A percentile compares a stretch with the other conserved stretches of the same genome.
Conservation (phyloP, 1,140 invertebrate species). For the Platyura marginata region DNA sequence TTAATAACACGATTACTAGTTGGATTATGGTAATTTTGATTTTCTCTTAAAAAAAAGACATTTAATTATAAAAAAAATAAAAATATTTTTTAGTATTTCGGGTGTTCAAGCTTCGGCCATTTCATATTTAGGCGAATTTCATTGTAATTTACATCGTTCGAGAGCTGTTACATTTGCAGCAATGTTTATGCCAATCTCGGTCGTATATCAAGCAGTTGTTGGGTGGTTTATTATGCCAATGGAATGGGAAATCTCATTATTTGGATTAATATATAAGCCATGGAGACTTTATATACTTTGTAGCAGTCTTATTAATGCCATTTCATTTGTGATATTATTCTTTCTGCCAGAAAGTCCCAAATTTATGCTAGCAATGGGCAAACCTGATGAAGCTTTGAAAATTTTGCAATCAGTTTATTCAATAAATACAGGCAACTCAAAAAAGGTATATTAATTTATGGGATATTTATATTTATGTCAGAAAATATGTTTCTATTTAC, state of each 20-base stretch:
- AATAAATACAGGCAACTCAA: constrained; percentile 30
- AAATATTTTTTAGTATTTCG: constrained; percentile 28
- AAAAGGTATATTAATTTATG: constrained; percentile 4
- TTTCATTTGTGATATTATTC: constrained; percentile 29
- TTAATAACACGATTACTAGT: constrained; percentile 49
- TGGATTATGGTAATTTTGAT: constrained; percentile 47
- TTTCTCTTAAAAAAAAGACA: neutral
- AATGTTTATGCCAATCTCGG: constrained; percentile 42
- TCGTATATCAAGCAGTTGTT: constrained; percentile 41
- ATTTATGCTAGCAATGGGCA: constrained; percentile 44
- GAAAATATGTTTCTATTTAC: neutral
- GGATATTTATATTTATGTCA: too few relatives aligned
- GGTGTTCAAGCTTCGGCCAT: constrained; percentile 45
- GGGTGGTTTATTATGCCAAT: constrained; percentile 42
- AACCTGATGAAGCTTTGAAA: constrained; percentile 33
- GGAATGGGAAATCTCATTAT: constrained; percentile 25
- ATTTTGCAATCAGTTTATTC: constrained; percentile 38
- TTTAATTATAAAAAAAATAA: neutral
- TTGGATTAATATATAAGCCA: constrained; percentile 30
- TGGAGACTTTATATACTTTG: constrained; percentile 44
- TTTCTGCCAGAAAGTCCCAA: constrained; percentile 58
- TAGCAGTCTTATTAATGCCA: constrained; percentile 32
- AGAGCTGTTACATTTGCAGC: constrained; percentile 35
- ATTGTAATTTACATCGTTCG: constrained; percentile 24
- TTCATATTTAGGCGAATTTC: constrained; percentile 47